Percentiles rank a stretch among this genome's conserved stretches.
phyloP scores from a whole-genome alignment of 2,888 invertebrate genomes.

The Keiferia lycopersicella region DNA sequence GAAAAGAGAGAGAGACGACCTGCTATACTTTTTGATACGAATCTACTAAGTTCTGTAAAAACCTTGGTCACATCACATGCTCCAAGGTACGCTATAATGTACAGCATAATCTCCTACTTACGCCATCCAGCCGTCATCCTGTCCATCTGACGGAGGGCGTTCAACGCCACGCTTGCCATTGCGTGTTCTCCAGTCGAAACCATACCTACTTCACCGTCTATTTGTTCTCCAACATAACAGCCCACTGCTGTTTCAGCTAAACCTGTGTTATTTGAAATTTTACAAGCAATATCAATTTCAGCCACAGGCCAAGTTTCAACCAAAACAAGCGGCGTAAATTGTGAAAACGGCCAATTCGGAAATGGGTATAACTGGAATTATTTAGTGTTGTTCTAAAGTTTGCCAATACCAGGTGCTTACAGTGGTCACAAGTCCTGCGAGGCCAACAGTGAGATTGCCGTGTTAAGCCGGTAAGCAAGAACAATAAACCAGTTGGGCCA shows the following conservation, averaged over 20 bases:
- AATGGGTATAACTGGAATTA: background rate
- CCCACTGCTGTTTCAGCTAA: too few relatives aligned
- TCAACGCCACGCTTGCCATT: too few relatives aligned
- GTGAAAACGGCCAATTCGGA: background rate
- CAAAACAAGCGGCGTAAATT: background rate
- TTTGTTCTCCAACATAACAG: too few relatives aligned
- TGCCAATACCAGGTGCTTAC: conserved; percentile 61
- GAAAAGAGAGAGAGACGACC: too few relatives aligned
- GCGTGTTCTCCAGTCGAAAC: too few relatives aligned
- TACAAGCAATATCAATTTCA: background rate
- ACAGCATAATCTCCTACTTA: too few relatives aligned
- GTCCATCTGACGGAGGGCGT: too few relatives aligned
- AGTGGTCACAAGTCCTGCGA: conserved; percentile 61
- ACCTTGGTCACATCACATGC: too few relatives aligned
- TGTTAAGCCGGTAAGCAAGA: conserved; percentile 59
- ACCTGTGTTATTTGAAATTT: background rate
- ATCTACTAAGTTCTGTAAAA: background rate
- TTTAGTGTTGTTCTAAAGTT: conserved; percentile 45
- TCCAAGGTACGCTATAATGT: too few relatives aligned
- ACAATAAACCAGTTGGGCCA: conserved; percentile 64
- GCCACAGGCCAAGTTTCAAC: background rate
- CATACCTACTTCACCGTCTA: too few relatives aligned
- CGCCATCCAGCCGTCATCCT: too few relatives aligned
- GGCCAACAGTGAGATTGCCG: conserved; percentile 60
- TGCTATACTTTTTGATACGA: background rate